A percentile compares a stretch with the other conserved stretches of the same genome.
Evolutionary conservation across 2,797 vertebrate species (phyloP).

Genomic region (Sebastes matsubarae): DNA sequence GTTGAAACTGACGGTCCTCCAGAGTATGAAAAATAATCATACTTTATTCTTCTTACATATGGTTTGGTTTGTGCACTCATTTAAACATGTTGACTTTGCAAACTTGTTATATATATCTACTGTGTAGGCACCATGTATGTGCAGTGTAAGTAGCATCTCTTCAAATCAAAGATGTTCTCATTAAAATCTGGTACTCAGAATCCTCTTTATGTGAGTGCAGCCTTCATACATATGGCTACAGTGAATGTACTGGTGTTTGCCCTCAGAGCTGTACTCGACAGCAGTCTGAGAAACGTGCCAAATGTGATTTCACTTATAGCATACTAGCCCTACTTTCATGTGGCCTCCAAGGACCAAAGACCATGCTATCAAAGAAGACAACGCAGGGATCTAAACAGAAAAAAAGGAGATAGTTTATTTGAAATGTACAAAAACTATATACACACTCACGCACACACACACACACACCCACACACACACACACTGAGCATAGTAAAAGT

Average conservation of each 20-base stretch:
- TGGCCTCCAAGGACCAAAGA: slow-evolving; percentile 26
- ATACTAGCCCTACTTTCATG: slow-evolving; percentile 38
- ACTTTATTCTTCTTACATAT: background rate
- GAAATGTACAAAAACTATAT: slow-evolving; percentile 98
- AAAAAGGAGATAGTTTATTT: slow-evolving; percentile 86
- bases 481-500: slow-evolving; percentile 78
- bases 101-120: background rate
- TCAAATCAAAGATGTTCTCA: background rate
- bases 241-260: background rate
- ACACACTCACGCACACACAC: slow-evolving; percentile 80
- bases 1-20: background rate
- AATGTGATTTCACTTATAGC: slow-evolving; percentile 9
- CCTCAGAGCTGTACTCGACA: background rate
- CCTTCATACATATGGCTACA: background rate
- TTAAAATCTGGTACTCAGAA: background rate
- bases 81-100: background rate
- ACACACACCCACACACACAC: slow-evolving; percentile 49
- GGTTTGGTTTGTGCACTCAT: background rate
- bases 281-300: slow-evolving; percentile 14
- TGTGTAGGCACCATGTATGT: background rate
- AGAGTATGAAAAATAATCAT: background rate
- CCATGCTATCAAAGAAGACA: slow-evolving; percentile 62
- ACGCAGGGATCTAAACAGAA: slow-evolving; percentile 64
- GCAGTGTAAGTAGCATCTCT: background rate
- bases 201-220: background rate